Conservation (phyloP, 2,797 vertebrate genomes). For the Neostethus bicornis region DNA sequence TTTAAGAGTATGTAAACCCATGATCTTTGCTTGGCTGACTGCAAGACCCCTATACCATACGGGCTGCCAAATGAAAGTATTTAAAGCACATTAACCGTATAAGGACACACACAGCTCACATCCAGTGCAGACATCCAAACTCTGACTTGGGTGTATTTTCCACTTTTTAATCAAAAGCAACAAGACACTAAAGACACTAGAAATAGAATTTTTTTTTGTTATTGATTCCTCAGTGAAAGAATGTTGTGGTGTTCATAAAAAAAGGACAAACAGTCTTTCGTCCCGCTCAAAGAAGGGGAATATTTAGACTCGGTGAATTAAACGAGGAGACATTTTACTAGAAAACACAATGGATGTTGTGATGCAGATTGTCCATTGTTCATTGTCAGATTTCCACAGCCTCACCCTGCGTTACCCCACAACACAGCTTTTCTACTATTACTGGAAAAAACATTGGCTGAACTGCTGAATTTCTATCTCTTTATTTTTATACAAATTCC, state of each 20-base stretch:
- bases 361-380: constrained; percentile 67
- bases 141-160: constrained; percentile 10
- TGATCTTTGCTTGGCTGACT: constrained; percentile 22
- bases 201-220: constrained; percentile 51
- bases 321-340: constrained; percentile 58
- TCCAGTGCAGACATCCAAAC: constrained; percentile 21
- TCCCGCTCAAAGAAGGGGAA: constrained; percentile 48
- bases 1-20: constrained; percentile 24
- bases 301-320: constrained; percentile 58
- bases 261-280: constrained; percentile 32
- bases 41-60: not conserved
- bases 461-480: constrained; percentile 43
- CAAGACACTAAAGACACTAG: constrained; percentile 15
- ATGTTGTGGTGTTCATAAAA: constrained; percentile 24
- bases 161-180: constrained; percentile 26
- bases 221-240: constrained; percentile 57
- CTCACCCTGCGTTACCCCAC: constrained; percentile 61
- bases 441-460: constrained; percentile 62
- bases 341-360: constrained; percentile 70
- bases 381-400: constrained; percentile 62
- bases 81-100: constrained; percentile 43
- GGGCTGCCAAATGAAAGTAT: not conserved
- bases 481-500: constrained; percentile 53
- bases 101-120: constrained; percentile 30
- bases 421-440: constrained; percentile 50